These are phyloP conservation scores for Sebastes iracundus DNA, from an alignment of 2,797 vertebrate genomes.

Conservation along the genomic window DNA sequence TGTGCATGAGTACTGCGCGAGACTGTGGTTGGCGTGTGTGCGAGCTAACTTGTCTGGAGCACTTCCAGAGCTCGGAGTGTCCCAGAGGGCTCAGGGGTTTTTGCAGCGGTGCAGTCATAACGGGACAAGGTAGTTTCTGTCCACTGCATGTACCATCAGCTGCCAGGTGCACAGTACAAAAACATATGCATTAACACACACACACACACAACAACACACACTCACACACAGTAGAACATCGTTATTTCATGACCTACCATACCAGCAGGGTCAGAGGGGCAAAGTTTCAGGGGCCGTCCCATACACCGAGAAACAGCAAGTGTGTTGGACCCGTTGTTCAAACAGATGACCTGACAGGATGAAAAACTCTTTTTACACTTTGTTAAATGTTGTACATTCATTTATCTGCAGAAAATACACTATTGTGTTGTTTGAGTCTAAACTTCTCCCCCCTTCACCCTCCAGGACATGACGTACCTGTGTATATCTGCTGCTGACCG, in stretches of 20 bases:
- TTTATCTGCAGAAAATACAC: not conserved
- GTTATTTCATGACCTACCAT: conserved; percentile 26
- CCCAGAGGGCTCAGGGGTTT: conserved; percentile 72
- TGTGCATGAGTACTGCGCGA: not conserved
- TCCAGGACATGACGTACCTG: conserved; percentile 92
- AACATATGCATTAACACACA: not conserved
- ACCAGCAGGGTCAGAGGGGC: conserved; percentile 23
- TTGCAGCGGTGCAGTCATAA: conserved; percentile 72
- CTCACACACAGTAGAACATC: not conserved
- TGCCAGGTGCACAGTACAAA: conserved; percentile 74
- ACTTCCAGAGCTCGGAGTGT: conserved; percentile 48
- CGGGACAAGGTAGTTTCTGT: conserved; percentile 72
- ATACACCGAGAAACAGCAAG: conserved; percentile 46
- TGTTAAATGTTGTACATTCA: not conserved
- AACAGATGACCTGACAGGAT: conserved; percentile 14
- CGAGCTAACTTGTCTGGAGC: conserved; percentile 46
- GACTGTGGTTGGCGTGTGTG: not conserved
- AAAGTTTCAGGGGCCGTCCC: conserved; percentile 37
- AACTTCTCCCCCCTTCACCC: conserved; percentile 12
- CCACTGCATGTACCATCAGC: conserved; percentile 65
- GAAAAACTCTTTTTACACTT: not conserved
- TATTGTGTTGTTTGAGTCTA: not conserved
- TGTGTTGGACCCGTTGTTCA: conserved; percentile 6
- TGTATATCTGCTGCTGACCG: conserved; percentile 93
- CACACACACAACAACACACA: not conserved